phyloP scores from a whole-genome alignment of 1,140 invertebrate species.

The Tenebrio molitor region DNA sequence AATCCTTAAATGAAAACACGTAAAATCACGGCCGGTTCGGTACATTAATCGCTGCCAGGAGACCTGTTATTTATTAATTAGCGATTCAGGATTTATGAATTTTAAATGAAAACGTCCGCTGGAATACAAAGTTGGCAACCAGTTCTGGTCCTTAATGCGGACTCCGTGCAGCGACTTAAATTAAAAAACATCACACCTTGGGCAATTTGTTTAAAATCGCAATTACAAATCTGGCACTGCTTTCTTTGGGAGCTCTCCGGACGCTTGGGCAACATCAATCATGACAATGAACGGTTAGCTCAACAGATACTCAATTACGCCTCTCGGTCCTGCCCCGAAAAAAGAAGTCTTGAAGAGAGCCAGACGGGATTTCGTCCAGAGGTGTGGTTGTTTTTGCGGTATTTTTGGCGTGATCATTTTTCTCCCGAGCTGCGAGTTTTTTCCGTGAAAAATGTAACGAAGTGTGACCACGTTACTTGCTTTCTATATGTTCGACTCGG shows the following conservation, averaged over 20 bases:
- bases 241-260: slow-evolving; percentile 17
- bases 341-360: too few species aligned
- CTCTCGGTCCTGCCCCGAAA: too few species aligned
- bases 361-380: not conserved
- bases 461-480: slow-evolving; percentile 23
- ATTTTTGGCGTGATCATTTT: slow-evolving; percentile 26
- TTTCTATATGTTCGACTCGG: slow-evolving; percentile 14
- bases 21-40: too few species aligned
- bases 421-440: slow-evolving; percentile 5
- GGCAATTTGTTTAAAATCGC: slow-evolving; percentile 30
- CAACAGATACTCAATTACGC: slow-evolving; percentile 21
- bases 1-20: not conserved
- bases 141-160: not conserved
- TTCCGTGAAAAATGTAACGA: slow-evolving; percentile 25
- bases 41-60: not conserved
- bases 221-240: slow-evolving; percentile 27
- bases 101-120: slow-evolving; percentile 15
- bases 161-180: slow-evolving; percentile 14
- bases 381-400: slow-evolving; percentile 10
- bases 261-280: slow-evolving; percentile 16
- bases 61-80: slow-evolving; percentile 12
- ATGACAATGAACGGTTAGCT: slow-evolving; percentile 19
- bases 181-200: slow-evolving; percentile 30
- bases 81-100: slow-evolving; percentile 20
- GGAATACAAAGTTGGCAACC: slow-evolving; percentile 19